Base-by-base conservation (phyloP, 2,888 invertebrate genomes). In the Protonemura montana region DNA sequence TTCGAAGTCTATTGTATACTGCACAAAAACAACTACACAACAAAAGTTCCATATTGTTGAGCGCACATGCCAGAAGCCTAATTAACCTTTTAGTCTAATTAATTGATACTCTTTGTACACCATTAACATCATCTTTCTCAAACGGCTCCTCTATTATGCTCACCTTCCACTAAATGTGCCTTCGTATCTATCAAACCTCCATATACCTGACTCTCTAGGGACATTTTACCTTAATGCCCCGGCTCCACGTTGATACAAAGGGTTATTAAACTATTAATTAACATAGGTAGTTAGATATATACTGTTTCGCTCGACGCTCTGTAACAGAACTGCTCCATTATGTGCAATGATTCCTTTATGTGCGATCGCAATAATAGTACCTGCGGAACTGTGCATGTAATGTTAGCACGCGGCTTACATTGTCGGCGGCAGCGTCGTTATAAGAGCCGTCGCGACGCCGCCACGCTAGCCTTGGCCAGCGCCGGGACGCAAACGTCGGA, bases 251-350 rank as follows among this genome's bases (percentile, higher is more conserved):
- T 26, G 26, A 27, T 21, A 42, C 83, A 83, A 59, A 83, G 42
- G 76, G 59, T 84, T 84, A 84, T 84, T 84, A 84, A 84, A 76
- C 84, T 84, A 84, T 84, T 84, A 59, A 84, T 84, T 84, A 84
- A 59, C 84, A 59, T 76, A 84, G 84, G 84, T 84, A 76, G 82
- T 59, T 59, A 21, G 59, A 21, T 59, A 59, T 5, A 41, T 59
- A 59, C 59, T 59, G 59, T 59, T 59, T 59, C 59, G 59, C 13
- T 59, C 59, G 21, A 1, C 25, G 16, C 82, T n/a, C 26, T n/a
- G n/a, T 35, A 7, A 2, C 29, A 21, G 30, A 10, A 78, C 13
- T n/a, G 81, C 82, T 26, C 82, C 35, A 83, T 83, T 83, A 35
- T 26, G 82, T 7, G 82, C 82, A 16, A 83, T 41, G 82, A 83